Evolutionary conservation across 2,113 vertebrate species (phyloP), one percentile per base, ranked within the genome.

Genomic region (Argyrosomus japonicus): DNA sequence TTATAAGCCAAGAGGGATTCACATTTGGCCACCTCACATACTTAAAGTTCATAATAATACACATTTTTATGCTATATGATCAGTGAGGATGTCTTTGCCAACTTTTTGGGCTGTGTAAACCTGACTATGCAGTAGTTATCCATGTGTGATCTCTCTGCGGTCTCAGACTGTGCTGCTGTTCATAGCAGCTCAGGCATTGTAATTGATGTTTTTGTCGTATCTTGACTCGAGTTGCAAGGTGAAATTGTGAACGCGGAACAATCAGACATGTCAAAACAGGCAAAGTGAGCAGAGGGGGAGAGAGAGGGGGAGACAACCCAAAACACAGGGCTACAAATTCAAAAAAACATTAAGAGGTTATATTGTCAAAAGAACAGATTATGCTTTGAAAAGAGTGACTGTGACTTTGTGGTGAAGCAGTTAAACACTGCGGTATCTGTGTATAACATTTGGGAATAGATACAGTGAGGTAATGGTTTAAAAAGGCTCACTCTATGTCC

Each of bases 261-360:
- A 47, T 69, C 79, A 69, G 58, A 81, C 81, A 19, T 79, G 89
- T 87, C 45, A 51, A 75, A 91, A 89, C 92, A 69, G 68, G 92
- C 23, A 3, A 10, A 68, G 32, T 65, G 11, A 57, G 50, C 13
- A 43, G 48, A 45, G 40, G 58, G 62, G 29, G 9, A 18, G 63
- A 27, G 4, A 27, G 29, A 25, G 21, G 43, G 36, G 36, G 7
- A 8, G 21, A 75, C 9, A 65, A 19, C 32, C 5, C 32, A 32
- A 40, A 40, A 40, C 36, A 40, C 36, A 40, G 6, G 32, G 32
- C 32, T 32, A 32, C 4, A 32, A 32, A 29, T 29, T 29, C 27
- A 17, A 57, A 40, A 69, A 23, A 45, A 43, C 14, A 60, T 15
- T 19, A 29, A 64, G 25, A 68, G 60, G 12, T 76, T 75, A 29